Percentiles rank a stretch among this genome's conserved stretches.
Evolutionary conservation across 2,797 vertebrate species (phyloP).

Genomic region (Alosa sapidissima): DNA sequence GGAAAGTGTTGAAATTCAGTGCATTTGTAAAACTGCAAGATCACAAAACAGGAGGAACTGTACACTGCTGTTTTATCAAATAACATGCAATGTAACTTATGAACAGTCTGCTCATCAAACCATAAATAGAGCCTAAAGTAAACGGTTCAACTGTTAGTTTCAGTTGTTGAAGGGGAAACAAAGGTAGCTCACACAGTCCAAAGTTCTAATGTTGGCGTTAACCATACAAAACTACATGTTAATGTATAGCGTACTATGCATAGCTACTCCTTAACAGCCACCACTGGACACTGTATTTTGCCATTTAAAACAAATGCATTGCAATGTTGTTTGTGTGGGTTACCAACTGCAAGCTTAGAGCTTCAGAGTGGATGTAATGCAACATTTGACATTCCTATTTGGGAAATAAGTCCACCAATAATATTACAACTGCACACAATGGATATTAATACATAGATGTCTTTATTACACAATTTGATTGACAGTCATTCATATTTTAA

Average conservation of each 20-base stretch:
- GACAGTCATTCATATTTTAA: conserved; percentile 5
- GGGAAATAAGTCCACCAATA: neutral
- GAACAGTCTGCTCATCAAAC: neutral
- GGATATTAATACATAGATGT: conserved; percentile 35
- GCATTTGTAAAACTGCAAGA: too few species aligned
- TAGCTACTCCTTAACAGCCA: neutral
- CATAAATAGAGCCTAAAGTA: neutral
- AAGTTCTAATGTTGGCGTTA: neutral
- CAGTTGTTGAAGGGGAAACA: neutral
- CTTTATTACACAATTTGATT: conserved; percentile 47
- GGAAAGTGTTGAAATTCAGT: too few species aligned
- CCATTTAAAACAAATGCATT: neutral
- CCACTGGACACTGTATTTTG: neutral
- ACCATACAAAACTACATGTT: neutral
- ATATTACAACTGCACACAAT: neutral
- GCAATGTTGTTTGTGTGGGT: neutral
- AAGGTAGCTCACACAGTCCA: neutral
- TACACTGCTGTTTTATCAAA: neutral
- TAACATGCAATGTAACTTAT: neutral
- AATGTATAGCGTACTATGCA: neutral
- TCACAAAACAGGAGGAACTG: too few species aligned
- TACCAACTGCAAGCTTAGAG: neutral
- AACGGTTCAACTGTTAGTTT: neutral
- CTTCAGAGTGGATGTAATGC: neutral
- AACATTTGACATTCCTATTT: neutral